Base-by-base conservation (phyloP, 1,140 invertebrate genomes). In the Lordiphosa mommai region DNA sequence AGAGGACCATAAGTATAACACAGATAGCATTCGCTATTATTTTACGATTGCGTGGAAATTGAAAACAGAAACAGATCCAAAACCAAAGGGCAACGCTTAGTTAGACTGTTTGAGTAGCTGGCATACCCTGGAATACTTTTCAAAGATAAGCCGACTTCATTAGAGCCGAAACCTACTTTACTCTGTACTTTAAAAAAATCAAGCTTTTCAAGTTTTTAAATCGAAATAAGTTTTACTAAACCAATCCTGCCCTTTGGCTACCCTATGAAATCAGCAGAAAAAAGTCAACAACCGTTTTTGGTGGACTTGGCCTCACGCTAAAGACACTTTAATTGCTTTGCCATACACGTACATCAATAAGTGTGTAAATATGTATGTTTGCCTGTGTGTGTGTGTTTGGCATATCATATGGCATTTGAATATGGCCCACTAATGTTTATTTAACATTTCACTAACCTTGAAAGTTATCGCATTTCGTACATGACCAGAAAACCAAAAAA, bases 271-370 rank as follows among this genome's bases (percentile, higher is more conserved):
- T 14, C 32, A 34, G 13, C 17, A 51, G 36, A 38, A 53, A 71
- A 63, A 59, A 59, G 37, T 64, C 55, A 48, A 59, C 44, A 27
- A 7, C 23, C 23, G 20, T 27, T 27, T 27, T 27, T 27, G 23
- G 23, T 7, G 16, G 16, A 17, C 16, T 17, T 17, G 16, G 37
- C 40, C 40, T 59, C 38, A 53, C 30, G 61, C 77, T 84, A 82
- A 82, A 84, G 76, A 82, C 72, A 77, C 72, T 82, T 82, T 82
- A 82, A 82, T 82, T 82, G 76, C 67, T 82, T 72, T 50, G 61
- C 46, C 46, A 40, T 36, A 38, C 33, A 50, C 34, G 37, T 20
- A 48, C 20, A 51, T 14, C 46, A 4, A 49, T 59, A 43, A 41
- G 40, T 44, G 40, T 51, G 38, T 33, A 47, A 29, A 40, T 43